phyloP scores from a whole-genome alignment of 92 coral and sea anemone species.

The Porites lobata region DNA sequence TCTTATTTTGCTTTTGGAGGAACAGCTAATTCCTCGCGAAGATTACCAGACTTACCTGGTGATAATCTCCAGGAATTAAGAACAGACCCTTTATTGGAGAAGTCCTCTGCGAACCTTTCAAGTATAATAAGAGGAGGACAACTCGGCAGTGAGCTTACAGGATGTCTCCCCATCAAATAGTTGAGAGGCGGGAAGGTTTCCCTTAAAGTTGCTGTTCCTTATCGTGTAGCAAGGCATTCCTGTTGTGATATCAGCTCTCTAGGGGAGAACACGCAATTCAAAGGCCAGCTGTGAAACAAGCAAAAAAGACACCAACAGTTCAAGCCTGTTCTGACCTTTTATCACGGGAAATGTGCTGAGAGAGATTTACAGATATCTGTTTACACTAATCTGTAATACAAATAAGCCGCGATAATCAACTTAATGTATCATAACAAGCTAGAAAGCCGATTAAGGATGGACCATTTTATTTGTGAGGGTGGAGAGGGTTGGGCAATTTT shows the following conservation, averaged over 20 bases:
- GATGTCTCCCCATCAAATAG: neutral
- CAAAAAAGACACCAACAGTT: neutral
- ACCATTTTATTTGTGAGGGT: no score
- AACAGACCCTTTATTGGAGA: slow-evolving; percentile 17
- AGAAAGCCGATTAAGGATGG: no score
- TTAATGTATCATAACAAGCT: neutral
- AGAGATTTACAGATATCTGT: neutral
- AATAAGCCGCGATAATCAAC: neutral
- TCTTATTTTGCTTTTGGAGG: neutral
- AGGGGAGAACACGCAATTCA: neutral
- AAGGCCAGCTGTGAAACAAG: neutral
- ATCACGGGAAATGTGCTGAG: neutral
- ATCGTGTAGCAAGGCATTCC: neutral
- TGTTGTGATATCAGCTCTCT: neutral
- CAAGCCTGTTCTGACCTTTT: neutral
- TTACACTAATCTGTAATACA: neutral
- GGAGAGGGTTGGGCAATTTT: no score
- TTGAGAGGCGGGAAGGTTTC: neutral
- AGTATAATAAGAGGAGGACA: neutral
- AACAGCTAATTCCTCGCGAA: neutral
- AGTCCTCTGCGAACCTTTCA: slow-evolving; percentile 36
- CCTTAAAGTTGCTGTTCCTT: neutral
- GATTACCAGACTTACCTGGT: neutral
- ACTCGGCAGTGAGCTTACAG: neutral
- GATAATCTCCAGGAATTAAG: slow-evolving; percentile 3